These are phyloP conservation scores for Ascaphus truei DNA, from an alignment of 2,113 vertebrate genomes.

Conservation along the genomic window DNA sequence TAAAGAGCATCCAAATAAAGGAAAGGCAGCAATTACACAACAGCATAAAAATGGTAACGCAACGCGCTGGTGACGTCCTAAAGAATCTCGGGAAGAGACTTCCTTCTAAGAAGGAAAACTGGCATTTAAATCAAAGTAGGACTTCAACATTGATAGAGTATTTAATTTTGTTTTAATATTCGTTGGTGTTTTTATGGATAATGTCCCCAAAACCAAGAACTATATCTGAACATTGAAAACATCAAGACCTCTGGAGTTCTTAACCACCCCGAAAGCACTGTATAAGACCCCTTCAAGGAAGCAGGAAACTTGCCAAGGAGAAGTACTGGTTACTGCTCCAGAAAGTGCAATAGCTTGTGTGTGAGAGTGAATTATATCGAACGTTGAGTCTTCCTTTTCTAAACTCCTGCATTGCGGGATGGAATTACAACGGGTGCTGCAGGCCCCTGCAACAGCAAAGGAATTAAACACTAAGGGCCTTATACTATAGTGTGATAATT, in stretches of 20 bases:
- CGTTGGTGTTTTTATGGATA: slow-evolving; percentile 59
- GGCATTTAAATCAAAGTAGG: slow-evolving; percentile 48
- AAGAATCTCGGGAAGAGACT: slow-evolving; percentile 61
- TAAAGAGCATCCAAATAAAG: slow-evolving; percentile 1
- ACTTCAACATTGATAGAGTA: slow-evolving; percentile 45
- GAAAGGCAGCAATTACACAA: slow-evolving; percentile 1
- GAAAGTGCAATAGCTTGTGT: slow-evolving; percentile 78
- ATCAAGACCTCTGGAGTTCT: slow-evolving; percentile 53
- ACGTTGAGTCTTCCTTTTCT: slow-evolving; percentile 53
- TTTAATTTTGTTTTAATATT: slow-evolving; percentile 55
- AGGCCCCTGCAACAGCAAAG: neutral
- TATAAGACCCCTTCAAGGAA: slow-evolving; percentile 51
- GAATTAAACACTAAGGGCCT: slow-evolving; percentile 56
- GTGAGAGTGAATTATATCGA: slow-evolving; percentile 60
- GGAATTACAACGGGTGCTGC: neutral
- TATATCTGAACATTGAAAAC: slow-evolving; percentile 47
- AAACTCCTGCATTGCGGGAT: too few relatives aligned
- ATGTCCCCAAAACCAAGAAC: slow-evolving; percentile 54
- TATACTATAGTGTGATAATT: too few relatives aligned
- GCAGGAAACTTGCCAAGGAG: slow-evolving; percentile 61
- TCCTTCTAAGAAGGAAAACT: slow-evolving; percentile 59
- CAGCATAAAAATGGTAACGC: slow-evolving; percentile 24
- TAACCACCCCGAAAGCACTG: slow-evolving; percentile 43
- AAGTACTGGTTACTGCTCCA: slow-evolving; percentile 68
- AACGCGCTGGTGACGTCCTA: slow-evolving; percentile 42